Percentiles rank a stretch among this genome's conserved stretches.
Conservation (phyloP, 2,113 vertebrate genomes). For the Albula goreensis region DNA sequence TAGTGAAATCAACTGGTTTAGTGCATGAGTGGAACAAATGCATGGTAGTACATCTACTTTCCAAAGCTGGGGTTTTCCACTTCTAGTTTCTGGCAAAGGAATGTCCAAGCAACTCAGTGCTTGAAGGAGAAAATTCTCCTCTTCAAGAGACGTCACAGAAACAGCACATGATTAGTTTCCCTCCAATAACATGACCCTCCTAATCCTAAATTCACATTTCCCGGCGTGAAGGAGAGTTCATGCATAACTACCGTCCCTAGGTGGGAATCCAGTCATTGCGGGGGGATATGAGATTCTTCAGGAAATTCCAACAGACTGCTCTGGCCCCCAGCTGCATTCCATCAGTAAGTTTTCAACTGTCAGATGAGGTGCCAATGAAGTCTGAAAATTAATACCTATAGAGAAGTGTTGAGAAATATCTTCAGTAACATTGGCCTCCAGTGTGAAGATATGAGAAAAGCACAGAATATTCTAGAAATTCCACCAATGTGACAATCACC, state of each 20-base stretch:
- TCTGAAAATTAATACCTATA: neutral
- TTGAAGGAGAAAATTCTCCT: neutral
- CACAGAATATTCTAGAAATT: neutral
- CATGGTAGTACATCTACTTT: no score
- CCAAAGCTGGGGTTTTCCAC: neutral
- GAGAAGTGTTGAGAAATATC: neutral
- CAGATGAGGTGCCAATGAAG: neutral
- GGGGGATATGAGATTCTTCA: neutral
- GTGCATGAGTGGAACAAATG: no score
- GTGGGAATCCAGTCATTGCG: neutral
- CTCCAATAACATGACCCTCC: neutral
- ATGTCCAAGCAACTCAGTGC: neutral
- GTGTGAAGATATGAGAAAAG: neutral
- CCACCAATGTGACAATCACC: neutral
- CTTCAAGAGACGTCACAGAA: neutral
- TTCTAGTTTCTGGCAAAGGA: neutral
- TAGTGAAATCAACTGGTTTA: no score
- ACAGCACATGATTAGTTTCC: neutral
- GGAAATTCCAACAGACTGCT: neutral
- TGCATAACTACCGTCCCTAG: neutral
- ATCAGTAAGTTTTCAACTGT: neutral
- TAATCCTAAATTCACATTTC: neutral
- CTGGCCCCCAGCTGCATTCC: neutral
- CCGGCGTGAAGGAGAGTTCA: neutral
- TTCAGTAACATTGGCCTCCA: neutral